Conservation (phyloP, 2,113 vertebrate genomes). For the Podarcis cretensis region DNA sequence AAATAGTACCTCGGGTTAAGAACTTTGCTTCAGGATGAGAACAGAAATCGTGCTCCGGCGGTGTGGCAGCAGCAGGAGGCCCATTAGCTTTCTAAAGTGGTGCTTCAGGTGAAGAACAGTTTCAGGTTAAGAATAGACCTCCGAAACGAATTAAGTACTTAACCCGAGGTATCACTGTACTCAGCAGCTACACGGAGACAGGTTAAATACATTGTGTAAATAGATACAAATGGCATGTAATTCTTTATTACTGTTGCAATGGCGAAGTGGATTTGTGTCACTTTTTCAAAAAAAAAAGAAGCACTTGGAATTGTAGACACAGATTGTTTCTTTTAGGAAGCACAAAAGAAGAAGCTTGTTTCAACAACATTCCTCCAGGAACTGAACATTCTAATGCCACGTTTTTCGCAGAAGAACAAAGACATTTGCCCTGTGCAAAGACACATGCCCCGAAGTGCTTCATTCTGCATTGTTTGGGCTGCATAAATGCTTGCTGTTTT, state of each 20-base stretch:
- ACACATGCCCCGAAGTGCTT: slow-evolving; percentile 35
- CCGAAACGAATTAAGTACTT: no score
- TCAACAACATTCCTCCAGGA: slow-evolving; percentile 1
- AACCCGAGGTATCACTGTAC: neutral
- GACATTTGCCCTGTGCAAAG: no score
- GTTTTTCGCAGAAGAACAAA: slow-evolving; percentile 31
- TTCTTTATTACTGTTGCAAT: neutral
- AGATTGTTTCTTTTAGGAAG: slow-evolving; percentile 21
- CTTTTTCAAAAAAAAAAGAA: neutral
- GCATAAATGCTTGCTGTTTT: slow-evolving; percentile 24
- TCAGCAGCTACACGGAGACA: neutral
- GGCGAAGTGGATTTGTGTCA: slow-evolving; percentile 13
- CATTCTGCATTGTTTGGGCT: slow-evolving; percentile 20
- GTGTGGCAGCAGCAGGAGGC: no score
- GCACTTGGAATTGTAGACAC: slow-evolving; percentile 5
- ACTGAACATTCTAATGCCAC: slow-evolving; percentile 20
- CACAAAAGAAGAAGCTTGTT: neutral
- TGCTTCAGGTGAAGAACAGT: no score
- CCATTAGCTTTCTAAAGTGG: no score
- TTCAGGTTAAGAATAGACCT: no score
- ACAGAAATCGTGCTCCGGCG: no score
- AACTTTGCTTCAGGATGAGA: no score
- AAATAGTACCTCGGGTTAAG: no score
- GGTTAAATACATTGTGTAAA: neutral
- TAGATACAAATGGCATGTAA: neutral